A percentile compares a stretch with the other conserved stretches of the same genome.
Conservation (phyloP, 2,797 vertebrate species). For the Phrynocephalus forsythii region DNA sequence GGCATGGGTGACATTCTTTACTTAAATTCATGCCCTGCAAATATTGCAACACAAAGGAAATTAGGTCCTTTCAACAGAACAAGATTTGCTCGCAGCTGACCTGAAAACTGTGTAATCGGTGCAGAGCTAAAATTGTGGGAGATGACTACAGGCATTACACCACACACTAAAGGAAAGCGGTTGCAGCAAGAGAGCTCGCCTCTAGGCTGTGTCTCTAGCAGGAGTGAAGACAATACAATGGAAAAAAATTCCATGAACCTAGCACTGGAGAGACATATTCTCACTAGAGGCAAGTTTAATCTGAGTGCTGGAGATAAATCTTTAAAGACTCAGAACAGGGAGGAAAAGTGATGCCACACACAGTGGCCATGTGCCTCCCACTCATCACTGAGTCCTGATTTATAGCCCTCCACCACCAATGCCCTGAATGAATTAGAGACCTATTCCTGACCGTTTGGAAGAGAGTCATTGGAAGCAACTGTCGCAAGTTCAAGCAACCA, state of each 20-base stretch:
- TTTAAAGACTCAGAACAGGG: neutral
- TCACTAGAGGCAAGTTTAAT: slow-evolving; percentile 5
- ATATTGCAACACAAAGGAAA: neutral
- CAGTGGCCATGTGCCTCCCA: neutral
- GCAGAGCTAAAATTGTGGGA: slow-evolving; percentile 66
- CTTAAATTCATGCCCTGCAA: neutral
- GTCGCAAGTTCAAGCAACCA: neutral
- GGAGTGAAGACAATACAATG: slow-evolving; percentile 53
- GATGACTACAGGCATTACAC: slow-evolving; percentile 43
- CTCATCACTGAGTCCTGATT: neutral
- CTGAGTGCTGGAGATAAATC: neutral
- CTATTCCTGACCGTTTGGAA: neutral
- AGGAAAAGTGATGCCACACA: neutral
- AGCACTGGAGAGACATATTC: slow-evolving; percentile 40
- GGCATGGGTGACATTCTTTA: neutral
- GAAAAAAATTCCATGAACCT: slow-evolving; percentile 61
- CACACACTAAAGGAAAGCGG: slow-evolving; percentile 58
- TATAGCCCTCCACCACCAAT: neutral
- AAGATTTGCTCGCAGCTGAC: slow-evolving; percentile 42
- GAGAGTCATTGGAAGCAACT: neutral
- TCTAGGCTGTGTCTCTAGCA: slow-evolving; percentile 63
- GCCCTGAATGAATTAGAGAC: neutral
- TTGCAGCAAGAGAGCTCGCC: slow-evolving; percentile 62
- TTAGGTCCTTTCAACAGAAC: neutral
- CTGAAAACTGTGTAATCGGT: slow-evolving; percentile 56